Base-by-base conservation (phyloP, 2,888 invertebrate species). In the Tridacna gigas region DNA sequence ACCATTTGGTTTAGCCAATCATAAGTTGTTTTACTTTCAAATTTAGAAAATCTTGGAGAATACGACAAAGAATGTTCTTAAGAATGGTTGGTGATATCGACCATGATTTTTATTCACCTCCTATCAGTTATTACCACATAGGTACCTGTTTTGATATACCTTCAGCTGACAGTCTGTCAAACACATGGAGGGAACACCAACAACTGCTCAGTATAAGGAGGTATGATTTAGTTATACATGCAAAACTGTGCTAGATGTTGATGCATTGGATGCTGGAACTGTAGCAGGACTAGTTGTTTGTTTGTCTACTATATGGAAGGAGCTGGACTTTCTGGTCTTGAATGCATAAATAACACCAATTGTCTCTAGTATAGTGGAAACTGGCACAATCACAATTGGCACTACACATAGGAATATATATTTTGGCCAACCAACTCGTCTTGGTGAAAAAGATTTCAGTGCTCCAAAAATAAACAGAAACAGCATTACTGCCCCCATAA, bases 391-490 rank as follows among this genome's bases (percentile, higher is more conserved):
- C 22, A 88, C 48, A 65, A 90, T 74, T 25, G 90, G 88, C 28
- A 88, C 80, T 75, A 89, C 67, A 83, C 89, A 89, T 11, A 90
- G 74, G 37, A 90, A 77, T 20, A 89, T 71, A 51, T 86, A 91
- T 73, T 86, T 88, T 0, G 84, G 47, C 67, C 88, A 73, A 15
- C 91, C 91, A 18, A 86, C 77, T 66, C 91, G 81, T n/a, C 89
- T 76, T 20, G 86, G 86, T 18, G 88, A 89, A 75, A 92, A 91
- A 15, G 92, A 92, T 74, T 91, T 92, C 9, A 90, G 83, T 5
- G 91, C 87, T 26, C 92, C 92, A 79, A 92, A 89, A 26, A 91
- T 88, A 71, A 89, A 92, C 4, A 92, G 81, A 79, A 91, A 92
- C 20, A 88, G 26, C 87, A 91, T 89, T 0, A 90, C 86, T 26